Evolutionary conservation across 2,113 vertebrate genomes (phyloP).

Genomic region (Ranitomeya imitator): DNA sequence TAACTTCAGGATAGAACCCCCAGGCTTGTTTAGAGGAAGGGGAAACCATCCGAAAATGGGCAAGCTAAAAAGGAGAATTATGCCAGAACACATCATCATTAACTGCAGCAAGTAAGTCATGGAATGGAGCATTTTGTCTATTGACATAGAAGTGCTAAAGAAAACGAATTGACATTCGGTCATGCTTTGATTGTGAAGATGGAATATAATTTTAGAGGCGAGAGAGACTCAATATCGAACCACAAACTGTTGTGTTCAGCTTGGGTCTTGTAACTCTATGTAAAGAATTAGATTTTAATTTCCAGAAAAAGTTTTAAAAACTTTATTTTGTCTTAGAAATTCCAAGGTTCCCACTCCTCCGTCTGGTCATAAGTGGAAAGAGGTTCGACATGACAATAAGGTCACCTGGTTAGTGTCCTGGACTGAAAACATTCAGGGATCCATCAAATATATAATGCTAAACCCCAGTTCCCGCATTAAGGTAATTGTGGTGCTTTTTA

Average conservation of each 20-base stretch:
- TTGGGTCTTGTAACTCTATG: too few species aligned
- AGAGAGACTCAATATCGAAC: too few species aligned
- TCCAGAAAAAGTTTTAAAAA: neutral
- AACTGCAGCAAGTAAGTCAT: slow-evolving; percentile 92
- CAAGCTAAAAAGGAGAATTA: slow-evolving; percentile 91
- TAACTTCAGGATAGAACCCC: slow-evolving; percentile 95
- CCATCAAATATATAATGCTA: slow-evolving; percentile 98
- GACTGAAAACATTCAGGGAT: slow-evolving; percentile 97
- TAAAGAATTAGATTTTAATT: too few species aligned
- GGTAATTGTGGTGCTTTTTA: slow-evolving; percentile 67
- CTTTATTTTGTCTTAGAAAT: slow-evolving; percentile 72
- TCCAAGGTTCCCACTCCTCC: slow-evolving; percentile 89
- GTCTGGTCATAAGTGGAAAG: slow-evolving; percentile 91
- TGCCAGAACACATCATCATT: slow-evolving; percentile 93
- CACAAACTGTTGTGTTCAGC: too few species aligned
- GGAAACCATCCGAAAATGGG: slow-evolving; percentile 98
- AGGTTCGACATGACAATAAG: slow-evolving; percentile 92
- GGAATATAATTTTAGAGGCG: too few species aligned
- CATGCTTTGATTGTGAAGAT: too few species aligned
- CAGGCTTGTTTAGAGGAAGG: slow-evolving; percentile 91
- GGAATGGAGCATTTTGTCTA: too few species aligned
- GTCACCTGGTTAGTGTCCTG: slow-evolving; percentile 96
- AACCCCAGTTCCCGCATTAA: slow-evolving; percentile 97
- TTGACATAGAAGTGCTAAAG: too few species aligned
- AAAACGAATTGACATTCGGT: too few species aligned